Percentiles rank a stretch among this genome's conserved stretches.
Evolutionary conservation across 2,113 vertebrate species (phyloP).

Genomic region (Xenopus tropicalis): UCB_Xtro_10.0 CM004443.2:19431001-19431500

Average conservation of each 20-base stretch:
- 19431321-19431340: not conserved
- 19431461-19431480: not conserved
- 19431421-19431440: not conserved
- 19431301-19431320: not conserved
- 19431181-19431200: conserved; percentile 42
- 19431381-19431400: not conserved
- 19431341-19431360: not conserved
- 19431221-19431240: conserved; percentile 25
- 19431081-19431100: not conserved
- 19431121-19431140: conserved; percentile 21
- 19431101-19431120: conserved; percentile 7
- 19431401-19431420: not conserved
- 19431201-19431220: conserved; percentile 31
- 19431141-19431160: conserved; percentile 20
- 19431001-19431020: no score
- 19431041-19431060: not conserved
- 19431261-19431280: conserved; percentile 27
- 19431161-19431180: conserved; percentile 32
- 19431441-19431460: not conserved
- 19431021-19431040: not conserved
- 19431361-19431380: not conserved
- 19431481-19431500: no score
- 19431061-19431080: not conserved
- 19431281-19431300: conserved; percentile 1
- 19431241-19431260: conserved; percentile 18